A percentile compares a stretch with the other conserved stretches of the same genome.
phyloP scores from a whole-genome alignment of 2,888 invertebrate species.

The Bedellia somnulentella region DNA sequence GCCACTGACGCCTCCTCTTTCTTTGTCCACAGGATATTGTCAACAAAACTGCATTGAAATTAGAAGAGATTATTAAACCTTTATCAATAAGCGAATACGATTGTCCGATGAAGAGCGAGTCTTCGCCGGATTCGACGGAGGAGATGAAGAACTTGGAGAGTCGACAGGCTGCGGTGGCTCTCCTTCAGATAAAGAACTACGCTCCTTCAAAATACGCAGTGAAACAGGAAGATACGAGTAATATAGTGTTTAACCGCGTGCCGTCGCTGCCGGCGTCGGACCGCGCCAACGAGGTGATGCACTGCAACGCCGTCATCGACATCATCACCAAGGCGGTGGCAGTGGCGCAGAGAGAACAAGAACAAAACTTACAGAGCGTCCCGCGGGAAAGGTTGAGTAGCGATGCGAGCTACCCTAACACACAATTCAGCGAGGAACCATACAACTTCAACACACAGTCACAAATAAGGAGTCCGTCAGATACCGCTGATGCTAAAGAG shows the following conservation, averaged over 20 bases:
- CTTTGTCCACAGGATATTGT: conserved; percentile 59
- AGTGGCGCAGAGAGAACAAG: conserved; percentile 51
- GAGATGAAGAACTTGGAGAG: conserved; percentile 57
- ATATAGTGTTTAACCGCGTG: conserved; percentile 62
- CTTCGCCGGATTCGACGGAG: conserved; percentile 53
- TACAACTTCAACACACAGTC: conserved; percentile 16
- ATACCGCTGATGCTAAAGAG: conserved; percentile 46
- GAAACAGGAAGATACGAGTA: conserved; percentile 48
- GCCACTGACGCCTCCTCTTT: too few species aligned
- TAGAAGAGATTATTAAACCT: conserved; percentile 61
- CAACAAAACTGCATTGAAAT: conserved; percentile 56
- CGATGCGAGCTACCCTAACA: conserved; percentile 27
- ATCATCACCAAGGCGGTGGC: conserved; percentile 56
- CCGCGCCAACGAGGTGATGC: conserved; percentile 53
- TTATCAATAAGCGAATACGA: conserved; percentile 31
- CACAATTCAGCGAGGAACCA: conserved; percentile 37
- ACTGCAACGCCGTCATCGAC: conserved; percentile 55
- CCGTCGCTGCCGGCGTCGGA: conserved; percentile 59
- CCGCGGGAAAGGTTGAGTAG: conserved; percentile 29
- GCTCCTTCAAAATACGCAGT: conserved; percentile 48
- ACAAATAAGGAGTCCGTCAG: conserved; percentile 14
- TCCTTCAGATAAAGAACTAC: conserved; percentile 55
- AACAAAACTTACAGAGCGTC: conserved; percentile 27
- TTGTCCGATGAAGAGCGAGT: conserved; percentile 32
- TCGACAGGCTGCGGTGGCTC: conserved; percentile 52